Conservation (phyloP, 1,140 invertebrate species). For the Melanaphis sacchari region DNA sequence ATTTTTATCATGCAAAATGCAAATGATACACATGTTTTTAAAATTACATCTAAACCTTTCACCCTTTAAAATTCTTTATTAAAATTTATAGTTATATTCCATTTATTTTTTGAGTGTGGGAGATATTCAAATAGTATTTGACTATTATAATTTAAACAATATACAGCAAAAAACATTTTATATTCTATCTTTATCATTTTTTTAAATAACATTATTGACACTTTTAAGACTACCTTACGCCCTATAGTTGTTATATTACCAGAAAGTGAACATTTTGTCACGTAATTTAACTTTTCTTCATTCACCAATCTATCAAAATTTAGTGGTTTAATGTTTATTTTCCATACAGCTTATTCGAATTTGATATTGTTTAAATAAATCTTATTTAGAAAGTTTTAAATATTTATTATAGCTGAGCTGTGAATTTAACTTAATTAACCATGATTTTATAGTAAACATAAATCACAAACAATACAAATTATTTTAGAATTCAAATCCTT, state of each 20-base stretch:
- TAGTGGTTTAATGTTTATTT: background rate
- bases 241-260: background rate
- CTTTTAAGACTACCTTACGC: background rate
- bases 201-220: background rate
- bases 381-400: background rate
- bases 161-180: background rate
- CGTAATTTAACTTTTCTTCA: background rate
- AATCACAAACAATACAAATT: too few relatives aligned
- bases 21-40: background rate
- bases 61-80: background rate
- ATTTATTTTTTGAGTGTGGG: background rate
- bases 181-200: background rate
- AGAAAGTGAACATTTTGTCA: background rate
- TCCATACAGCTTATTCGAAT: background rate
- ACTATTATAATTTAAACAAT: background rate
- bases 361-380: background rate
- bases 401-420: background rate
- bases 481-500: background rate
- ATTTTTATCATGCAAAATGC: background rate
- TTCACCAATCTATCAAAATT: background rate
- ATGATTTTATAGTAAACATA: background rate
- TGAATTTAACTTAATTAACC: background rate
- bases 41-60: background rate
- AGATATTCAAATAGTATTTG: background rate
- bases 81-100: background rate